These are phyloP conservation scores for Miniopterus natalensis DNA, from an alignment of 2,113 vertebrate species.

Conservation along the genomic window DNA sequence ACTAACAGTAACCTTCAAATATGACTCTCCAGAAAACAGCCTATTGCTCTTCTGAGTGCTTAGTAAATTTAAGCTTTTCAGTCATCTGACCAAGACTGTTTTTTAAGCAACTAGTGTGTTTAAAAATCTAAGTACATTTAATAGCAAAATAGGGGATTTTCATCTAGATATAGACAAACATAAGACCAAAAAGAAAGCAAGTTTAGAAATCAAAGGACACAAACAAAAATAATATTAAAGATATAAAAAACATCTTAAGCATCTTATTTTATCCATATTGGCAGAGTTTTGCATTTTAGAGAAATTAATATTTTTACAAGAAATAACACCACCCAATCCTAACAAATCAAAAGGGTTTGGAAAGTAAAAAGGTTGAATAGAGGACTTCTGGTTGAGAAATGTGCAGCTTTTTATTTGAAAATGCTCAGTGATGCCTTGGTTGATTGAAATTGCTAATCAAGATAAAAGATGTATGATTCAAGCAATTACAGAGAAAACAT, in stretches of 20 bases:
- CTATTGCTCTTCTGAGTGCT: neutral
- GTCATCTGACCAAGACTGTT: neutral
- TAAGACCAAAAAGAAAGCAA: neutral
- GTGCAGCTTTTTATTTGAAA: constrained; percentile 75
- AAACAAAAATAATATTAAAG: constrained; percentile 41
- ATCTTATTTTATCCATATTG: constrained; percentile 1
- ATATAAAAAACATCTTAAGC: neutral
- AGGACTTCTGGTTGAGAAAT: constrained; percentile 72
- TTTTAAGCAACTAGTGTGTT: constrained; percentile 13
- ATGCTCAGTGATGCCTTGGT: constrained; percentile 73
- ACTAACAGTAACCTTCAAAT: neutral
- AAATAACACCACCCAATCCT: neutral
- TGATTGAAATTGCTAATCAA: constrained; percentile 85
- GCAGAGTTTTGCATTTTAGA: neutral
- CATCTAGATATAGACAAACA: neutral
- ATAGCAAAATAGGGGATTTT: neutral
- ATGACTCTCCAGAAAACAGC: neutral
- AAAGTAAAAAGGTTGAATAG: constrained; percentile 76
- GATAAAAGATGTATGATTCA: constrained; percentile 77
- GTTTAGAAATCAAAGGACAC: constrained; percentile 3
- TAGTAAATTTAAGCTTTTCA: constrained; percentile 26
- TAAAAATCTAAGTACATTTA: constrained; percentile 29
- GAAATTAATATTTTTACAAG: constrained; percentile 39
- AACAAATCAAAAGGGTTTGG: constrained; percentile 54
- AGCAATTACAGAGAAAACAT: constrained; percentile 78